A percentile compares a stretch with the other conserved stretches of the same genome.
These are phyloP conservation scores for Sanderia malayensis DNA, from an alignment of 30 jellyfish, hydroid and myxozoan genomes.

Conservation along the genomic window DNA sequence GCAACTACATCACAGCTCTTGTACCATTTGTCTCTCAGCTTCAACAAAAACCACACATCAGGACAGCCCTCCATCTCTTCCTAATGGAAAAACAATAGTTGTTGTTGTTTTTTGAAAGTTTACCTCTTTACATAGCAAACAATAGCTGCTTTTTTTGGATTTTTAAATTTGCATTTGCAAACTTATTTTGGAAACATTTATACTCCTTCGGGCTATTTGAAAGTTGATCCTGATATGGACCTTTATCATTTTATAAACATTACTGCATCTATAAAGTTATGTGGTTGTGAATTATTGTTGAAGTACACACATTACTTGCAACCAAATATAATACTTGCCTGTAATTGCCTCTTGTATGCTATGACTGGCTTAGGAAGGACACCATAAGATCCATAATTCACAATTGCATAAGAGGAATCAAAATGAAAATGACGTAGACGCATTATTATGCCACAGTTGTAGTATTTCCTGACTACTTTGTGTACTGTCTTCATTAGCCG, in stretches of 20 bases:
- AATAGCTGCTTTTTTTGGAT: too few species aligned
- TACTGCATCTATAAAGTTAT: too few species aligned
- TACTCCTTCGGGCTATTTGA: too few species aligned
- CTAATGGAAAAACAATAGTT: constrained; percentile 28
- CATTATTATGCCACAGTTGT: constrained; percentile 75
- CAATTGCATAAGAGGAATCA: constrained; percentile 41
- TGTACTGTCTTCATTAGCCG: constrained; percentile 34
- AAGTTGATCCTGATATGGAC: too few species aligned
- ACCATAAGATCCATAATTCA: constrained; percentile 96
- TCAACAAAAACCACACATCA: constrained; percentile 70
- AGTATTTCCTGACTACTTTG: constrained; percentile 45
- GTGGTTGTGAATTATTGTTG: too few species aligned
- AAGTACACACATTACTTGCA: too few species aligned
- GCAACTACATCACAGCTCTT: constrained; percentile 67
- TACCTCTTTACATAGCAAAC: too few species aligned
- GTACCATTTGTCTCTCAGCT: constrained; percentile 55
- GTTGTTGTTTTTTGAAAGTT: too few species aligned
- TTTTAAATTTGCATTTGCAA: too few species aligned
- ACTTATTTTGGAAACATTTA: too few species aligned
- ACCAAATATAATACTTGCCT: constrained; percentile 30
- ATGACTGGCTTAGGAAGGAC: constrained; percentile 76
- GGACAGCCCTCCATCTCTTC: constrained; percentile 79
- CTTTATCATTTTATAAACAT: too few species aligned
- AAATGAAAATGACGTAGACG: constrained; percentile 32
- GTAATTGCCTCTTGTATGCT: constrained; percentile 55